Conservation (phyloP, 2,797 vertebrate genomes). For the Scomberomorus guttatus region DNA sequence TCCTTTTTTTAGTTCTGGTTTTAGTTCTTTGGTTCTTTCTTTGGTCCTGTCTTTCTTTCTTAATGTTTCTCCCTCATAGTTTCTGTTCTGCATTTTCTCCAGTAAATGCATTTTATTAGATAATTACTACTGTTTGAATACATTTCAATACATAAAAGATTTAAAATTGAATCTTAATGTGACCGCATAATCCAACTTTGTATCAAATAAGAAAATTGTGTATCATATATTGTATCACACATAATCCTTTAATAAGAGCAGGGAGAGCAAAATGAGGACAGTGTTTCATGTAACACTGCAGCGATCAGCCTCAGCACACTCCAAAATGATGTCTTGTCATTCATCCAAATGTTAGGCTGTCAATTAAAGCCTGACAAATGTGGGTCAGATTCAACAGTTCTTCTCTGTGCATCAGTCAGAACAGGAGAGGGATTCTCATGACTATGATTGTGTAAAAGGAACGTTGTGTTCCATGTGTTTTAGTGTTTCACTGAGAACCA, state of each 20-base stretch:
- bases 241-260: neutral
- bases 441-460: neutral
- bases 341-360: constrained; percentile 80
- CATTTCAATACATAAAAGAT: neutral
- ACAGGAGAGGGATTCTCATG: neutral
- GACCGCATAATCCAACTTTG: neutral
- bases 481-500: neutral
- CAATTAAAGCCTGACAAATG: constrained; percentile 72
- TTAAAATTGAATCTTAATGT: neutral
- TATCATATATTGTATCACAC: neutral
- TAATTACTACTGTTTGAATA: too few species aligned
- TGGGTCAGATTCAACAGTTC: constrained; percentile 26
- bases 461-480: neutral
- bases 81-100: too few species aligned
- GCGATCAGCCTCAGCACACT: constrained; percentile 1
- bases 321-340: constrained; percentile 44
- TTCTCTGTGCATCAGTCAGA: constrained; percentile 9
- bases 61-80: too few species aligned
- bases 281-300: neutral
- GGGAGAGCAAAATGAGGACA: neutral
- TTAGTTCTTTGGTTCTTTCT: neutral
- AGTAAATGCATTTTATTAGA: too few species aligned
- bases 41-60: too few species aligned
- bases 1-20: too few species aligned
- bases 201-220: neutral